Evolutionary conservation across 1,140 invertebrate species (phyloP), one percentile per base, ranked within the genome.

Genomic region (Bombus superbus): DNA sequence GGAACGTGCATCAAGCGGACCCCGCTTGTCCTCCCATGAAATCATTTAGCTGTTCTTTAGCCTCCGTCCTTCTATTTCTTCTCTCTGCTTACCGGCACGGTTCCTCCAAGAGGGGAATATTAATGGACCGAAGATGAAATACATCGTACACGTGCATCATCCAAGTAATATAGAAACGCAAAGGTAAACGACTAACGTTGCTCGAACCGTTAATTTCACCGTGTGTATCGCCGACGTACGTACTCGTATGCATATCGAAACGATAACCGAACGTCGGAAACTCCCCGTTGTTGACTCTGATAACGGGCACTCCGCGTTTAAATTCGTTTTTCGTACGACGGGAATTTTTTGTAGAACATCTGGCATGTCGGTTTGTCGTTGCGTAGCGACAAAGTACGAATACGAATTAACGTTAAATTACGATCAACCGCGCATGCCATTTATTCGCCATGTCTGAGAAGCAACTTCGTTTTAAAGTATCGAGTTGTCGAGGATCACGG

Each of bases 91-190:
- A 5, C 22, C 5, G 28, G 13, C 35, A 62, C 28, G 59, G 28
- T 35, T 44, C 68, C 11, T 38, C 18, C 38, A 5, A n/a, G 57
- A 25, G 73, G 59, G 75, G 90, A 90, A 91, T 92, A 92, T 92
- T 92, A 90, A 92, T 91, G 86, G 87, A 89, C 86, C 87, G 57
- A 66, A 86, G 86, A 91, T 92, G 88, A 89, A 92, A 62, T 62
- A 92, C 91, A 89, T 83, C 85, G n/a, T 10, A 15, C 64, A 22
- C 47, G 47, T 53, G 18, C 2, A 66, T 66, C 64, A 18, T 18
- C 64, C 59, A 62, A 53, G 47, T 53, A 53, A 53, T 22, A 53
- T 53, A 22, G 47, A 53, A 53, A 53, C 47, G 5, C 47, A 22
- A 53, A 53, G 1, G 47, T 53, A 22, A 53, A 53, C 22, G 1